Evolutionary conservation across 1,140 invertebrate species (phyloP).

Genomic region (Scaptomyza graminum): DNA sequence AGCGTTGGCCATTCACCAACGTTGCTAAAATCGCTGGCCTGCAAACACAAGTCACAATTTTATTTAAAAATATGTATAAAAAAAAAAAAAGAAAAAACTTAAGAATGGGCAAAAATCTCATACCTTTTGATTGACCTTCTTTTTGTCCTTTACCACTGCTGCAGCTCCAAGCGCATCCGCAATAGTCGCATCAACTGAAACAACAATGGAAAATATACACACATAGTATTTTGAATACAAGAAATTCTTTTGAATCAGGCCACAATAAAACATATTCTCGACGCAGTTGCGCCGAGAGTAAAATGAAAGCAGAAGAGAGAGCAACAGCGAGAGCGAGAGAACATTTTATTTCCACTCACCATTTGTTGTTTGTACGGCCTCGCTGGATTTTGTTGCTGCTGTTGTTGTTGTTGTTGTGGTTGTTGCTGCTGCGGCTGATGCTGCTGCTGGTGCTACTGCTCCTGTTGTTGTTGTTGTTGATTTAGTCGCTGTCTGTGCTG

Average conservation of each 20-base stretch:
- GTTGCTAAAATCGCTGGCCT: slow-evolving; percentile 90
- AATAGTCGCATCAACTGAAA: slow-evolving; percentile 59
- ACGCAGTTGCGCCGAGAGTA: slow-evolving; percentile 38
- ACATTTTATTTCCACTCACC: slow-evolving; percentile 48
- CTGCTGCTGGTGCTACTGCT: slow-evolving; percentile 22
- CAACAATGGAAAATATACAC: slow-evolving; percentile 19
- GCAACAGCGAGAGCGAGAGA: not conserved
- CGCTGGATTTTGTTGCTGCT: slow-evolving; percentile 47
- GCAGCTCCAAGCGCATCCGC: slow-evolving; percentile 84
- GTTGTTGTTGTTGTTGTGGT: slow-evolving; percentile 23
- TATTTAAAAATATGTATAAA: not conserved
- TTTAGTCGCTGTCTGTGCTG: slow-evolving; percentile 4
- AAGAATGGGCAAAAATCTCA: slow-evolving; percentile 20
- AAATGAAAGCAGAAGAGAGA: not conserved
- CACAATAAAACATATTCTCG: slow-evolving; percentile 10
- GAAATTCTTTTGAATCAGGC: slow-evolving; percentile 37
- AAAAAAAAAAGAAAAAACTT: not conserved
- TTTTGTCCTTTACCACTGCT: slow-evolving; percentile 86
- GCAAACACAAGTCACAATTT: slow-evolving; percentile 55
- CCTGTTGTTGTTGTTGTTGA: slow-evolving; percentile 22
- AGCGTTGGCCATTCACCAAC: slow-evolving; percentile 92
- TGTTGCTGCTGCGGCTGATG: slow-evolving; percentile 5
- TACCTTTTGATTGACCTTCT: slow-evolving; percentile 87
- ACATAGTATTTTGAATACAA: slow-evolving; percentile 21
- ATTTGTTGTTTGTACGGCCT: slow-evolving; percentile 53